Evolutionary conservation across 1,140 invertebrate genomes (phyloP), one percentile per base, ranked within the genome.

Genomic region (Lordiphosa stackelbergi): DNA sequence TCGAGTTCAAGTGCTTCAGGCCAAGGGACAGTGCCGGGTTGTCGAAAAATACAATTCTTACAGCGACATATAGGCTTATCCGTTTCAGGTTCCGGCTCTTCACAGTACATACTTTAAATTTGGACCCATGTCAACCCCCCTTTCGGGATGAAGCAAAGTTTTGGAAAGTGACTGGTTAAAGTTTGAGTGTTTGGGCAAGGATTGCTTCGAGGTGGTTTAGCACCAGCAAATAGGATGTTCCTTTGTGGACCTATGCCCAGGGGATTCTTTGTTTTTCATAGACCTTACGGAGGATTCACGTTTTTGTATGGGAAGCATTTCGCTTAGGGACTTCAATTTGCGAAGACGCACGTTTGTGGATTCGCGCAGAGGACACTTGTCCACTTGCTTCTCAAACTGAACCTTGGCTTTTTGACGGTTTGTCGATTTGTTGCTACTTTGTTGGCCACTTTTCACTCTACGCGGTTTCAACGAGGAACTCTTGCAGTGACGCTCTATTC

Each of bases 51-150:
- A 12, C 48, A 51, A 13, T 28, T 19, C 6, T 24, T 22, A 38
- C 48, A 51, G 19, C 48, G 48, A 51, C 48, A 51, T 12, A 40
- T 13, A 2, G 11, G 11, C 24, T 5, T 22, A 5, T 24, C 48
- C 11, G 35, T 19, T 5, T 12, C 19, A 19, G 16, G 5, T 37
- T 4, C 10, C n/a, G n/a, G 43, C 42, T 38, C 35, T 5, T 51
- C 31, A 51, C 48, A 51, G 10, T 22, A 40, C 48, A 51, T 51
- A 51, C 9, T 24, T 12, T 38, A 51, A 51, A 37, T 51, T 51
- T 38, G 48, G n/a, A 9, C n/a, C 36, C 48, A 51, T 51, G 7
- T 51, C 19, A 24, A 22, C 2, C 11, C 31, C 19, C 36, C 9
- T 19, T 16, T 38, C 7, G 34, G 16, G n/a, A 12, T 19, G 35